A percentile compares a stretch with the other conserved stretches of the same genome.
These are phyloP conservation scores for Triplophysa tibetana DNA, from an alignment of 2,113 vertebrate genomes.

Conservation along the genomic window DNA sequence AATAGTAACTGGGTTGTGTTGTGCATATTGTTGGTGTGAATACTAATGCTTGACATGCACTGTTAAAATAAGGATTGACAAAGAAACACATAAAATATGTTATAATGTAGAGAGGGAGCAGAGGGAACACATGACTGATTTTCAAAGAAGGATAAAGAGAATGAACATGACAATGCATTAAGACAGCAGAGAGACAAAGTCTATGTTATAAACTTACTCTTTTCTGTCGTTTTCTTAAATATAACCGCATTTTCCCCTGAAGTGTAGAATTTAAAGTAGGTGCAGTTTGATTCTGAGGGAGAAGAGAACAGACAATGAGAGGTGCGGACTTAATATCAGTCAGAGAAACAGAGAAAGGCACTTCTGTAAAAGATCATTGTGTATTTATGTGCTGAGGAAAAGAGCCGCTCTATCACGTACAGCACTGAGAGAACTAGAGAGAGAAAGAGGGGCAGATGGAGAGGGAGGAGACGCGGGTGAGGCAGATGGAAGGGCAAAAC, in stretches of 20 bases:
- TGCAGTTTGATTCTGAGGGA: conserved; percentile 84
- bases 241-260: conserved; percentile 85
- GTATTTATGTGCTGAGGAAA: conserved; percentile 31
- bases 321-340: conserved; percentile 47
- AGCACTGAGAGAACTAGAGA: conserved; percentile 24
- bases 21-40: too few relatives aligned
- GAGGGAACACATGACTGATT: conserved; percentile 33
- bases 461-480: neutral
- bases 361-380: conserved; percentile 40
- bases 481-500: conserved; percentile 21
- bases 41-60: too few relatives aligned
- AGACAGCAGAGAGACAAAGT: neutral
- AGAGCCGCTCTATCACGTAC: conserved; percentile 17
- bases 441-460: conserved; percentile 1
- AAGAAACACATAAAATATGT: too few relatives aligned
- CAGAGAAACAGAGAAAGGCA: conserved; percentile 40
- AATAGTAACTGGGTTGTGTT: too few relatives aligned
- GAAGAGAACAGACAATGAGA: conserved; percentile 62
- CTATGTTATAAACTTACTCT: conserved; percentile 72
- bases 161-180: neutral
- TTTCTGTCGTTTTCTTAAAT: conserved; percentile 85
- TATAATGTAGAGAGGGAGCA: neutral
- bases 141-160: conserved; percentile 12
- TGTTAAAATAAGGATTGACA: too few relatives aligned
- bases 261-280: conserved; percentile 91